Percentiles rank a stretch among this genome's conserved stretches.
Conservation (phyloP, 2,888 invertebrate species). For the Conops quadrifasciatus region DNA sequence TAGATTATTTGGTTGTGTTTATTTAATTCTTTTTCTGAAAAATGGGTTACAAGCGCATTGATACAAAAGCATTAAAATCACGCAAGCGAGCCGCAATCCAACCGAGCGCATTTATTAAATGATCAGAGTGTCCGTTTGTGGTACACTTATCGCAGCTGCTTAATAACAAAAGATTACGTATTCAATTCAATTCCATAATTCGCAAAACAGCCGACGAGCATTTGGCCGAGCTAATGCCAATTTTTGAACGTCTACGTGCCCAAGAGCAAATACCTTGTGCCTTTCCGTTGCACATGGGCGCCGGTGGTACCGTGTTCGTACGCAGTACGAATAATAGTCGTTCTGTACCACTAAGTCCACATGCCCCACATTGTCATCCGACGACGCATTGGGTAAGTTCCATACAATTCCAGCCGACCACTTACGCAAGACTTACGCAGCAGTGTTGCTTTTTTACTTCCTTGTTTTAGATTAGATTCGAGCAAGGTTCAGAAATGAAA, state of each 20-base stretch:
- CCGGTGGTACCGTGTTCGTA: conserved; percentile 72
- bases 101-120: conserved; percentile 52
- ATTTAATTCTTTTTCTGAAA: background rate
- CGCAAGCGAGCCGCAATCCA: too few species aligned
- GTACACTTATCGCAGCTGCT: background rate
- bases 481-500: background rate
- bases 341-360: conserved; percentile 72
- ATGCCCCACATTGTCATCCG: conserved; percentile 73
- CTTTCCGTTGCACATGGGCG: conserved; percentile 87
- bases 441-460: background rate
- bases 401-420: background rate
- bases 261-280: conserved; percentile 91
- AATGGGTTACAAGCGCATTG: background rate
- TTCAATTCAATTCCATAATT: conserved; percentile 25
- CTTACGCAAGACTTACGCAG: background rate
- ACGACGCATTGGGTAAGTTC: conserved; percentile 72
- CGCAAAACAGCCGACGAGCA: conserved; percentile 82
- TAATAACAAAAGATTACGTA: conserved; percentile 18
- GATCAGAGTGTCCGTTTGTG: conserved; percentile 58
- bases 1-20: background rate
- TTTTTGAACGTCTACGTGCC: conserved; percentile 92
- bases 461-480: background rate
- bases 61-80: too few species aligned
- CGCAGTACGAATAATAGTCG: conserved; percentile 73
- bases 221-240: conserved; percentile 94